phyloP scores from a whole-genome alignment of 2,888 invertebrate genomes.

The Microctonus brassicae region DNA sequence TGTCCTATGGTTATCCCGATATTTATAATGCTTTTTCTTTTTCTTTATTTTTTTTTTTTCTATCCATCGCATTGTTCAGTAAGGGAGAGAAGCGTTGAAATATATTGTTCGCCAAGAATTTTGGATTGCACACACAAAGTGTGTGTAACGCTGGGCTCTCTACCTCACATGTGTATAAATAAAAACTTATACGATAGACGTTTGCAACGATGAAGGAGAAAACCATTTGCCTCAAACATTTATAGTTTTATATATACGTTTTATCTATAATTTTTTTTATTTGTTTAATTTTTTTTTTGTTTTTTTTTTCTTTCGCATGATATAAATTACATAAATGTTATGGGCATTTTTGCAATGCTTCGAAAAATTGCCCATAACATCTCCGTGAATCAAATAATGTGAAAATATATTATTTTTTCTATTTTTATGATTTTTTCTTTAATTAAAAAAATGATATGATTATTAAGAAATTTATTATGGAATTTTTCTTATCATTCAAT shows the following conservation, averaged over 20 bases:
- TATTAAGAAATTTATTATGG: too few relatives aligned
- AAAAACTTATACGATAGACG: not conserved
- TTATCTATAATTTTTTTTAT: too few relatives aligned
- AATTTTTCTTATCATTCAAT: too few relatives aligned
- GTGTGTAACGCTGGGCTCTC: not conserved
- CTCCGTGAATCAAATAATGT: not conserved
- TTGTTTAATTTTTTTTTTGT: too few relatives aligned
- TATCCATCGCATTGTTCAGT: not conserved
- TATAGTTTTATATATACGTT: not conserved
- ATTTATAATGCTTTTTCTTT: slow-evolving; percentile 32
- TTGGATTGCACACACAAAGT: not conserved
- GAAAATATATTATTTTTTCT: not conserved
- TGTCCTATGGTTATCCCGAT: slow-evolving; percentile 33
- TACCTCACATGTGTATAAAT: not conserved
- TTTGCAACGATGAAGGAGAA: slow-evolving; percentile 1
- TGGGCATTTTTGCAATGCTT: slow-evolving; percentile 19
- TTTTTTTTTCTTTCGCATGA: too few relatives aligned
- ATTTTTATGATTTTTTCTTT: not conserved
- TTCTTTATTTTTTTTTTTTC: not conserved
- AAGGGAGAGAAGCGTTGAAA: not conserved
- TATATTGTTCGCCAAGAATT: not conserved
- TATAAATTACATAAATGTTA: slow-evolving; percentile 21
- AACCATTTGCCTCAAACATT: not conserved
- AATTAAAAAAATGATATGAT: too few relatives aligned
- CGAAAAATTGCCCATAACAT: not conserved